Conservation (phyloP, 2,113 vertebrate genomes). For the Sinocyclocheilus grahami region DNA sequence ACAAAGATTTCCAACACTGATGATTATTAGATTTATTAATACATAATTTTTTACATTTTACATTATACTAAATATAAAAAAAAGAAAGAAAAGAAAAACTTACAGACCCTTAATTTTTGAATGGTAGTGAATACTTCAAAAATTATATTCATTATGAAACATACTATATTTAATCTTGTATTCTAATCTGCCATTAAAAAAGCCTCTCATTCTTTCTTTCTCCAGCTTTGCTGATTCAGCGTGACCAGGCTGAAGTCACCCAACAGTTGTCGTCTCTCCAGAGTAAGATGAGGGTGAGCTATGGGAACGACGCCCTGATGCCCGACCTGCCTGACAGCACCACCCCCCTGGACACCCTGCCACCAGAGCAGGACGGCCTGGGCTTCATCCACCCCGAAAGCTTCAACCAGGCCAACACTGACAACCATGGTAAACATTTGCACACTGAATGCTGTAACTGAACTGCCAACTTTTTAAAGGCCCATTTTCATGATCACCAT, state of each 20-base stretch:
- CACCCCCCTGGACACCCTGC: slow-evolving; percentile 82
- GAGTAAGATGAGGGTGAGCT: slow-evolving; percentile 91
- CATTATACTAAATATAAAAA: too few relatives aligned
- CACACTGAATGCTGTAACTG: slow-evolving; percentile 1
- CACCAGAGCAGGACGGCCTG: slow-evolving; percentile 84
- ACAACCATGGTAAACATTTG: slow-evolving; percentile 85
- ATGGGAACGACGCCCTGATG: slow-evolving; percentile 96
- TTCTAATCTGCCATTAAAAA: too few relatives aligned
- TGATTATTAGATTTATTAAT: neutral
- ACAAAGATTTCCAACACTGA: neutral
- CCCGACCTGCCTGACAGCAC: slow-evolving; percentile 90
- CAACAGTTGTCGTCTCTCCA: slow-evolving; percentile 93
- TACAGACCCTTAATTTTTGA: too few relatives aligned
- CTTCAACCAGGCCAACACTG: slow-evolving; percentile 93
- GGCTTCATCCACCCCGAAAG: slow-evolving; percentile 93
- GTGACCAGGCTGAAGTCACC: slow-evolving; percentile 88
- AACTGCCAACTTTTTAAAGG: neutral
- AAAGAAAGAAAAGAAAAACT: too few relatives aligned
- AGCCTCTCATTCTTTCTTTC: neutral
- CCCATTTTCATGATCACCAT: neutral
- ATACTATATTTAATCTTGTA: too few relatives aligned
- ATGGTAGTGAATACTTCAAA: too few relatives aligned
- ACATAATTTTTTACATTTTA: too few relatives aligned
- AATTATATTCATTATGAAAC: too few relatives aligned
- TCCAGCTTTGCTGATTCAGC: slow-evolving; percentile 85